Conservation (phyloP, 2,113 vertebrate genomes). For the Oreochromis aureus region DNA sequence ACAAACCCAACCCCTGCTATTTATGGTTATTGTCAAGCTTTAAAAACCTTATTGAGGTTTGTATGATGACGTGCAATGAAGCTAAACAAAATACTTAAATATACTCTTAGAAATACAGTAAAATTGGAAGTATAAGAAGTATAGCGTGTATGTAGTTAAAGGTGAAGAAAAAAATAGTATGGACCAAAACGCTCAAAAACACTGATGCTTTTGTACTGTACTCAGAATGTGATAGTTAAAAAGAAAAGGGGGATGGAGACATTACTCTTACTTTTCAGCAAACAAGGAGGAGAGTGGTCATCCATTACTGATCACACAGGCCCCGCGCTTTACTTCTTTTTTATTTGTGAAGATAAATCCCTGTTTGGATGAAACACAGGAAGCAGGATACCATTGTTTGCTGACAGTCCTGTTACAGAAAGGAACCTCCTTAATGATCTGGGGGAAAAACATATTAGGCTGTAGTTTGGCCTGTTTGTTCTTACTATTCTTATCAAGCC, state of each 20-base stretch:
- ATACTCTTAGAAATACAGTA: neutral
- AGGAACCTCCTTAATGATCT: neutral
- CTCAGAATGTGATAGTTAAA: neutral
- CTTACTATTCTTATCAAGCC: constrained; percentile 54
- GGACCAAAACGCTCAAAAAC: neutral
- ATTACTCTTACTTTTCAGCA: neutral
- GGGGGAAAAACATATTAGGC: neutral
- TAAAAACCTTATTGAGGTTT: neutral
- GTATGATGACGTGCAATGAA: neutral
- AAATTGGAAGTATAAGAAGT: neutral
- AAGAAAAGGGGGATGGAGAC: neutral
- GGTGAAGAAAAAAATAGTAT: neutral
- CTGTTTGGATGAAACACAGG: neutral
- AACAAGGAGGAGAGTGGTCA: neutral
- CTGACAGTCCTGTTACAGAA: neutral
- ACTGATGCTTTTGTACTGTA: neutral
- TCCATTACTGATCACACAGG: neutral
- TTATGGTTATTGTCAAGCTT: neutral
- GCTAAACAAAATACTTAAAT: neutral
- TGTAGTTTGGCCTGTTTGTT: neutral
- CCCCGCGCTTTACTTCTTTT: neutral
- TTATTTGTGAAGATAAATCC: neutral
- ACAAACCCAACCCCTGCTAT: neutral
- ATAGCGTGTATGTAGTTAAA: neutral
- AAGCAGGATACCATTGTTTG: neutral